Evolutionary conservation across 2,888 invertebrate species (phyloP).

Genomic region (Chamaedrilus cognettii): DNA sequence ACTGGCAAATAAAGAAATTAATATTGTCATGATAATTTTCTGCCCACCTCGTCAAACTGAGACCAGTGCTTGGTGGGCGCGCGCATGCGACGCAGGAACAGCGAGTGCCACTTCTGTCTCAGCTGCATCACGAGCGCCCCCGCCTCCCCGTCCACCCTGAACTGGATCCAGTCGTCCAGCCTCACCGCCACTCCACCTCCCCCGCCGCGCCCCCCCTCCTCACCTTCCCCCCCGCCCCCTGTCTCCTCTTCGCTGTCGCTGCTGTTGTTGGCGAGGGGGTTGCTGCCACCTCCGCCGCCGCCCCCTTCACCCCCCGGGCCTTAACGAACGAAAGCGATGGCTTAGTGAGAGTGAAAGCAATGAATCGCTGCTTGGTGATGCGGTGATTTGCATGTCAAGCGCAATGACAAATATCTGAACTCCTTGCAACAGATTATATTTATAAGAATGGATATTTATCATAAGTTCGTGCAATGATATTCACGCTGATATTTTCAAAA

Average conservation of each 20-base stretch:
- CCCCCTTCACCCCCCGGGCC: not conserved
- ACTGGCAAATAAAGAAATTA: too few relatives aligned
- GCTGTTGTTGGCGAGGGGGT: conserved; percentile 40
- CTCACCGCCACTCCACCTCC: conserved; percentile 64
- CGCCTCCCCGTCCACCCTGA: conserved; percentile 68
- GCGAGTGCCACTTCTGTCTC: conserved; percentile 73
- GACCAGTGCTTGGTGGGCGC: conserved; percentile 61
- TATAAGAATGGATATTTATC: too few relatives aligned
- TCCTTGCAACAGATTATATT: too few relatives aligned
- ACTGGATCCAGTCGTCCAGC: conserved; percentile 76
- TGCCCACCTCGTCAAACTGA: conserved; percentile 67
- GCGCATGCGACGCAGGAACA: conserved; percentile 66
- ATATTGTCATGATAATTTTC: too few relatives aligned
- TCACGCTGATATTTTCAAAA: too few relatives aligned
- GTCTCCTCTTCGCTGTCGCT: conserved; percentile 60
- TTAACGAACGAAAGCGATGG: not conserved
- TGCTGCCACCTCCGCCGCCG: not conserved
- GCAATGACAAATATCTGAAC: too few relatives aligned
- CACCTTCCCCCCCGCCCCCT: conserved; percentile 40
- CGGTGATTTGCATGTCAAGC: not conserved
- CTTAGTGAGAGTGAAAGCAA: not conserved
- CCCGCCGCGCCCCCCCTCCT: conserved; percentile 63
- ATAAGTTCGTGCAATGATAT: too few relatives aligned
- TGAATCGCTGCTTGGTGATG: not conserved
- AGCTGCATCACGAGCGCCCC: conserved; percentile 70